Base-by-base conservation (phyloP, 2,797 vertebrate genomes). In the Centropyge bicolor region DNA sequence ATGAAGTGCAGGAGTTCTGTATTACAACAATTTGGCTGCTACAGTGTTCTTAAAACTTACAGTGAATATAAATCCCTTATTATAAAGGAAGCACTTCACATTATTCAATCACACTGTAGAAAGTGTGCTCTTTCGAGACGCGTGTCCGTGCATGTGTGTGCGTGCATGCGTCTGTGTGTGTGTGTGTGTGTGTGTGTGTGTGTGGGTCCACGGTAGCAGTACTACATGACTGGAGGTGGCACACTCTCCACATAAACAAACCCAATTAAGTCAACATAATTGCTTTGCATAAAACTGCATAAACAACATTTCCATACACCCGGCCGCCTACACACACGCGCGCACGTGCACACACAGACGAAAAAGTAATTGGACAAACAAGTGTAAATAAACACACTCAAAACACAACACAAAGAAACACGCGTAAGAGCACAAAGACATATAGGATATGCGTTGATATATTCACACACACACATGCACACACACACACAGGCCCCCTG, bases 181-280 rank as follows among this genome's bases (percentile, higher is more conserved):
- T 41, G 38, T 41, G 60, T 62, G n/a, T 45, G 43, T 31, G 41
- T 36, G 24, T 8, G 10, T 61, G 59, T 40, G 57, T n/a, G 36
- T 40, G 57, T 60, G 35, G 12, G 4, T n/a, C 83, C 88, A 82
- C 57, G 43, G 82, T 70, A 87, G 76, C 78, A 70, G 86, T 85
- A 87, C 88, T 84, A 93, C 92, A 93, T 92, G 91, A 89, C 91
- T 92, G 83, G 92, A 92, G 92, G 92, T 93, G 91, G 89, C 89
- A 92, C 90, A 80, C 84, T 89, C 88, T 90, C 89, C 87, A 90
- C 88, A 91, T 92, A 94, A 95, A 95, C 93, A 93, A 95, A 94
- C 92, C 89, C 91, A 92, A 92, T 93, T 94, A 94, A 94, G 89
- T 93, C 91, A 89, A 92, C 88, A 91, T 94, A 95, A 95, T 94